These are phyloP conservation scores for Melieria picta DNA, from an alignment of 2,888 invertebrate genomes.

Conservation along the genomic window DNA sequence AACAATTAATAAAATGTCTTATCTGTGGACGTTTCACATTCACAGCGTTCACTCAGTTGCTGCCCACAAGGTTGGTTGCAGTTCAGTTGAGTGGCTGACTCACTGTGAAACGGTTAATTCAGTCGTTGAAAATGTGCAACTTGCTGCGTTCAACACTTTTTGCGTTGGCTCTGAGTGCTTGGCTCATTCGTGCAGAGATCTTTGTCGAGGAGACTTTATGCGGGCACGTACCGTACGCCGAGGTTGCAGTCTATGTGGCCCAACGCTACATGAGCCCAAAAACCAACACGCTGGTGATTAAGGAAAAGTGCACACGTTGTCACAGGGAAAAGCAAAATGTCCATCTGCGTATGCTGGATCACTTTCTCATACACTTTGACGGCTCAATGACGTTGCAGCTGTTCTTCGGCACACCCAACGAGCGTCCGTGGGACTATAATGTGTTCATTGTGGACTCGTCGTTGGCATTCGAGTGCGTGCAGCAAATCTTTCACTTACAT, in stretches of 20 bases:
- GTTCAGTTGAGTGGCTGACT: too few relatives aligned
- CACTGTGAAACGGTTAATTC: too few relatives aligned
- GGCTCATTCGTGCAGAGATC: background rate
- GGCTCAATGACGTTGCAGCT: slow-evolving; percentile 48
- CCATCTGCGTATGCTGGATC: slow-evolving; percentile 44
- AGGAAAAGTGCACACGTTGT: slow-evolving; percentile 42
- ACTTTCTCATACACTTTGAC: slow-evolving; percentile 44
- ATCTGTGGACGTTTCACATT: too few relatives aligned
- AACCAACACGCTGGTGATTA: slow-evolving; percentile 47
- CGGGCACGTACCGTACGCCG: slow-evolving; percentile 29
- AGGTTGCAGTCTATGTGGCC: slow-evolving; percentile 44
- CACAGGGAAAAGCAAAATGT: slow-evolving; percentile 25
- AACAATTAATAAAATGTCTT: too few relatives aligned
- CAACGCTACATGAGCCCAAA: slow-evolving; percentile 45
- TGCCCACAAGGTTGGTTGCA: too few relatives aligned
- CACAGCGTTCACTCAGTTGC: too few relatives aligned
- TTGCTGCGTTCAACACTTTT: too few relatives aligned
- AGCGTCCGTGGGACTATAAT: slow-evolving; percentile 48
- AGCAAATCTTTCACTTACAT: background rate
- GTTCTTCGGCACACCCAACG: slow-evolving; percentile 39
- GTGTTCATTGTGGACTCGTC: slow-evolving; percentile 52
- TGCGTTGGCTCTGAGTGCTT: background rate
- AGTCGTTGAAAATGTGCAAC: too few relatives aligned
- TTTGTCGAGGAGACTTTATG: slow-evolving; percentile 5
- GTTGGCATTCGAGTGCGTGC: slow-evolving; percentile 51